Base-by-base conservation (phyloP, 2,797 vertebrate genomes). In the Buphagus erythrorhynchus region DNA sequence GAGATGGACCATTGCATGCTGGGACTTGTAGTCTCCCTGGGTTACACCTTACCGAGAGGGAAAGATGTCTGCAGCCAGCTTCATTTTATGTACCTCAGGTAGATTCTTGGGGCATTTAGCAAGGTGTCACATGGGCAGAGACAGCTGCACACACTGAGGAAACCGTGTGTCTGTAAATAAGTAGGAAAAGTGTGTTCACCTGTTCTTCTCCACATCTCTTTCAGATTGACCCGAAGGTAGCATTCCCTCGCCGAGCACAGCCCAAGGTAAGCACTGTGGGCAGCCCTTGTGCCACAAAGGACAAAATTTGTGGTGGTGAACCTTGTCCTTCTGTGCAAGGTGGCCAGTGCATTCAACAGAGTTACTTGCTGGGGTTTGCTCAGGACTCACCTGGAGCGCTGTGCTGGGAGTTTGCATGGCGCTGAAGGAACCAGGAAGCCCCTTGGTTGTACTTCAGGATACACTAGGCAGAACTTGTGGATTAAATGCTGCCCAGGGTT, bases 181-280 rank as follows among this genome's bases (percentile, higher is more conserved):
- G 43, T 31, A 74, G 74, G 51, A 71, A 61, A 95, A 92, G 24
- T 1, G 0, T 81, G 38, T 67, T 97, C 49, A 96, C 43, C 26
- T 76, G 16, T 93, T 85, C 74, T 83, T 93, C 42, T 57, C 8
- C 40, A 20, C 40, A 69, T 97, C 93, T 97, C 96, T 97, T 95
- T 97, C 98, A 99, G 99, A 99, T 99, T 87, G 99, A 99, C 89
- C 99, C 99, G 40, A 99, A 99, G 98, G 99, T 99, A 94, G 99
- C 99, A 2, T 99, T 99, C 96, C 99, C 99, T 83, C 99, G 99
- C 86, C 97, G 99, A 98, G 99, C 99, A 97, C 99, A 99, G 97
- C 99, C 99, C 92, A 99, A 99, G 99, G 99, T 99, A 98, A 98
- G 99, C 97, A 35, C 42, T 88, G 40, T 6, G 4, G 49, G 61